These are phyloP conservation scores for Odontophorus gujanensis DNA, from an alignment of 2,113 vertebrate genomes.

Conservation along the genomic window DNA sequence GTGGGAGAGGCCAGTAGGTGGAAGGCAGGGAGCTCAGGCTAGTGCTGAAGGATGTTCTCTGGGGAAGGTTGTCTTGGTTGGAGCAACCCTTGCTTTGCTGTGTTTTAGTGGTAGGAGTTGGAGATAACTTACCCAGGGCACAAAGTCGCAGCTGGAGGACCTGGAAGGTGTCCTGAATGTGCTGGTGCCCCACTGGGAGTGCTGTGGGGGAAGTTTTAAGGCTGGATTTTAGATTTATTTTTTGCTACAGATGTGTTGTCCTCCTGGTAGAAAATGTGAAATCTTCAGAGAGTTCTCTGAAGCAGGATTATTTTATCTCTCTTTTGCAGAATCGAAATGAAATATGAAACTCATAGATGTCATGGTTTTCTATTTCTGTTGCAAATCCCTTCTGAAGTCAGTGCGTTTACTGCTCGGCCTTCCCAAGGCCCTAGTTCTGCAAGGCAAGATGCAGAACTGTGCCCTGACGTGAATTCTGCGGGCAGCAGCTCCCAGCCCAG, in stretches of 20 bases:
- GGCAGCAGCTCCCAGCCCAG: not conserved
- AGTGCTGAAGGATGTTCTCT: not conserved
- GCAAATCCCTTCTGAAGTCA: not conserved
- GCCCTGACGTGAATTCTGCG: not conserved
- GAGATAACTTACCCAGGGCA: not conserved
- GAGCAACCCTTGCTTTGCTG: not conserved
- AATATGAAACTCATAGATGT: not conserved
- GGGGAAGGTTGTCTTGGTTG: not conserved
- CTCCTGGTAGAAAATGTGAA: slow-evolving; percentile 19
- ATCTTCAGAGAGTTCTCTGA: not conserved
- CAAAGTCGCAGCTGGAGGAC: not conserved
- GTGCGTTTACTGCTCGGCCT: not conserved
- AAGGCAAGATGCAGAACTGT: not conserved
- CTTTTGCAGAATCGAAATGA: not conserved
- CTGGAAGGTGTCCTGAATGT: not conserved
- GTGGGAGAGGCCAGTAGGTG: not conserved
- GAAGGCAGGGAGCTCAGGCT: not conserved
- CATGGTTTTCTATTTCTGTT: not conserved
- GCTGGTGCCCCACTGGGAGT: not conserved
- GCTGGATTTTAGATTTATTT: not conserved
- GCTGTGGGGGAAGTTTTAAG: not conserved
- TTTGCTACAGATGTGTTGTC: slow-evolving; percentile 1
- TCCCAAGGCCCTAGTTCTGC: not conserved
- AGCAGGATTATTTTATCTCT: not conserved
- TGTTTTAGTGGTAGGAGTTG: not conserved